phyloP scores from a whole-genome alignment of 2,888 invertebrate species.

The Noctuana brunneofusca region DNA sequence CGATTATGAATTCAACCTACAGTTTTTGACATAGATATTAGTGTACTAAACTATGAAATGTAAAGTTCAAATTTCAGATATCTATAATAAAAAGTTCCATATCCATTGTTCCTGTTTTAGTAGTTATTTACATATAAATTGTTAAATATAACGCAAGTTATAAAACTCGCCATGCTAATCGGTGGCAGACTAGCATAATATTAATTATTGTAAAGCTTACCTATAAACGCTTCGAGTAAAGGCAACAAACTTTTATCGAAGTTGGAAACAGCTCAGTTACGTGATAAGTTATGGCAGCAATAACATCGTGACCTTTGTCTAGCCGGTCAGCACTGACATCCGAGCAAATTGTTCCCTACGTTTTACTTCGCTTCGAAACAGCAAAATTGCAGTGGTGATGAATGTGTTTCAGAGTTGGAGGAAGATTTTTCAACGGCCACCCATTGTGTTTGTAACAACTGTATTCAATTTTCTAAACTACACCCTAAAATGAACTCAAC shows the following conservation, averaged over 20 bases:
- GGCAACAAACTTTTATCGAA: background rate
- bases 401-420: constrained; percentile 25
- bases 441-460: constrained; percentile 10
- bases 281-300: constrained; percentile 32
- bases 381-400: constrained; percentile 26
- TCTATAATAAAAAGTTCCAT: no score
- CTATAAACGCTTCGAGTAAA: background rate
- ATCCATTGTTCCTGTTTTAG: no score
- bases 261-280: background rate
- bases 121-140: no score
- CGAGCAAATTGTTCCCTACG: constrained; percentile 36
- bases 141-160: no score
- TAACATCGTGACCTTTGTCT: constrained; percentile 37
- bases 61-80: no score
- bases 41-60: no score
- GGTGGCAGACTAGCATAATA: no score
- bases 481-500: background rate
- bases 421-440: constrained; percentile 26
- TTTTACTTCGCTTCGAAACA: constrained; percentile 30
- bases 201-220: no score
- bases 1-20: no score
- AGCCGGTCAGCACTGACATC: constrained; percentile 38
- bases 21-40: no score
- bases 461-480: constrained; percentile 18
- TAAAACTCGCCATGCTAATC: no score